phyloP scores from a whole-genome alignment of 2,797 vertebrate species.

The Erethizon dorsatum region DNA sequence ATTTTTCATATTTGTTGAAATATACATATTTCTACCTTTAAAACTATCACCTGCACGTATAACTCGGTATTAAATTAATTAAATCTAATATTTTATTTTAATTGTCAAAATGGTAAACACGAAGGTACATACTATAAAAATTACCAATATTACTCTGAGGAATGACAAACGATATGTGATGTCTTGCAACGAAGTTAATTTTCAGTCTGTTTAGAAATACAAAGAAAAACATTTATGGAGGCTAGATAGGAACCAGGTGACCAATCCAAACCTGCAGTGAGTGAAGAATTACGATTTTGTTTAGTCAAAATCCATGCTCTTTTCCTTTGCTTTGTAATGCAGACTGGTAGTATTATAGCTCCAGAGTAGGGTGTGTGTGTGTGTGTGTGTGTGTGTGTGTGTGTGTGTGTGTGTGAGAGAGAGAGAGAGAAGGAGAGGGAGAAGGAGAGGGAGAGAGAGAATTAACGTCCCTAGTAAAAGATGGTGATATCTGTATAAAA shows the following conservation, averaged over 20 bases:
- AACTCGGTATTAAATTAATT: not conserved
- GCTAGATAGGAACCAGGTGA: not conserved
- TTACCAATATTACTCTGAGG: not conserved
- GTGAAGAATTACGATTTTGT: not conserved
- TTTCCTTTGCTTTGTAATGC: constrained; percentile 18
- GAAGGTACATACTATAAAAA: not conserved
- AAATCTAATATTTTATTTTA: not conserved
- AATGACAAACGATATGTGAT: constrained; percentile 26
- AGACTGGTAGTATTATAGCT: not conserved
- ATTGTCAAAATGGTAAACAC: constrained; percentile 12
- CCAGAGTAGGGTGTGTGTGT: not conserved
- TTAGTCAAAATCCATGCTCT: not conserved
- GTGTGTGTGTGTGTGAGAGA: not conserved
- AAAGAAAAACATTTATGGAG: constrained; percentile 41
- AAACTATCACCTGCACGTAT: not conserved
- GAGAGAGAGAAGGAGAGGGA: not conserved
- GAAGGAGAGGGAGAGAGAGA: not conserved
- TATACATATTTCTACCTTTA: not conserved
- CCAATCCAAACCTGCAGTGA: not conserved
- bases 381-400: not conserved
- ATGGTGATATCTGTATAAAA: not conserved
- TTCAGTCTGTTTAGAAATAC: constrained; percentile 5
- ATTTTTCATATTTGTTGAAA: constrained; percentile 40
- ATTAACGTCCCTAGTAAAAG: not conserved
- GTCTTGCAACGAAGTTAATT: constrained; percentile 39